Evolutionary conservation across 2,797 vertebrate genomes (phyloP).

Genomic region (Choloepus didactylus): DNA sequence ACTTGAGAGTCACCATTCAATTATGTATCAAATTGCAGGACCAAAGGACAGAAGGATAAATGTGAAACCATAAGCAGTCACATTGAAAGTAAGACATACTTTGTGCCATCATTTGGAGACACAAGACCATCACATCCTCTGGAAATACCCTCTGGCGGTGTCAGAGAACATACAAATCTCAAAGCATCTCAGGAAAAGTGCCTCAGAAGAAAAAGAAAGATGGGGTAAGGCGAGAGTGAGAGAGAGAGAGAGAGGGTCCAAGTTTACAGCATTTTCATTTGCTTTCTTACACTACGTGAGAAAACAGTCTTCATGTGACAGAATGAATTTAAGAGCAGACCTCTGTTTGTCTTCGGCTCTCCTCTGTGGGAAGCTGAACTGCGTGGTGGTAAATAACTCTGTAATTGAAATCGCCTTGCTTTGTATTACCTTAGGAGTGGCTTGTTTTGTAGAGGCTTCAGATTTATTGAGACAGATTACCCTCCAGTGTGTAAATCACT

Average conservation of each 20-base stretch:
- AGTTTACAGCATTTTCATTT: not conserved
- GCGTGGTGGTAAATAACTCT: not conserved
- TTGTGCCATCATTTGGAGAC: not conserved
- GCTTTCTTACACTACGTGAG: not conserved
- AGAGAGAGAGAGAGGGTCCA: not conserved
- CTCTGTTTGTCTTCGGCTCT: not conserved
- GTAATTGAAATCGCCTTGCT: not conserved
- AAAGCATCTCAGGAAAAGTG: not conserved
- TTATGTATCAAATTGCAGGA: not conserved
- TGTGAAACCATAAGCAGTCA: not conserved
- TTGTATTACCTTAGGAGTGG: not conserved
- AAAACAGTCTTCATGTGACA: not conserved
- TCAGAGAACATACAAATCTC: not conserved
- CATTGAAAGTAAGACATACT: not conserved
- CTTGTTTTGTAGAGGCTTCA: slow-evolving; percentile 8
- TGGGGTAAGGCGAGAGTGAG: not conserved
- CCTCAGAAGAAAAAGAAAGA: not conserved
- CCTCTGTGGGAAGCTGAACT: not conserved
- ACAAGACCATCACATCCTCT: not conserved
- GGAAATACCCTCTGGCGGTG: not conserved
- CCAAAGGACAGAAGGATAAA: not conserved
- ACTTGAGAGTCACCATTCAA: slow-evolving; percentile 27
- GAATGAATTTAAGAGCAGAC: slow-evolving; percentile 1
- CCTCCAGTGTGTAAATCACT: slow-evolving; percentile 69
- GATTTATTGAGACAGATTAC: slow-evolving; percentile 77